These are phyloP conservation scores for Cirrhinus molitorella DNA, from an alignment of 2,797 vertebrate genomes.

Conservation along the genomic window DNA sequence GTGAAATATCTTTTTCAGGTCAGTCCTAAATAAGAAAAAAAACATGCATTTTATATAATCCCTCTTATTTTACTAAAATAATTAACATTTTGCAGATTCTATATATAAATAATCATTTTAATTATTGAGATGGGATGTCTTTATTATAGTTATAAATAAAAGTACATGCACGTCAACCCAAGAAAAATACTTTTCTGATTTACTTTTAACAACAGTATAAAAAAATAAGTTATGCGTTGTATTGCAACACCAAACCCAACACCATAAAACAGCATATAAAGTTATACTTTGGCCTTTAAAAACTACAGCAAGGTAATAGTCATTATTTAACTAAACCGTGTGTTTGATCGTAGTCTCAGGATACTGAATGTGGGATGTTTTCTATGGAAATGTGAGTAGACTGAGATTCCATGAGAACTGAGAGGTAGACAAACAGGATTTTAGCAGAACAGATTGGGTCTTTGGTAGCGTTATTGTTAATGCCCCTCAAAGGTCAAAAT, in stretches of 20 bases:
- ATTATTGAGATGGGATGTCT: neutral
- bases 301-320: slow-evolving; percentile 34
- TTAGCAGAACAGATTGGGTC: slow-evolving; percentile 7
- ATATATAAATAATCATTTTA: too few relatives aligned
- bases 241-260: slow-evolving; percentile 43
- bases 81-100: too few relatives aligned
- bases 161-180: neutral
- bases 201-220: slow-evolving; percentile 43
- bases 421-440: slow-evolving; percentile 18
- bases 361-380: slow-evolving; percentile 8
- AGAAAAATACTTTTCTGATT: slow-evolving; percentile 36
- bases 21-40: too few relatives aligned
- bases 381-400: neutral
- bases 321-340: neutral
- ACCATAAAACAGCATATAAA: slow-evolving; percentile 47
- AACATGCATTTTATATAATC: too few relatives aligned
- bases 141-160: slow-evolving; percentile 32
- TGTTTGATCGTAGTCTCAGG: neutral
- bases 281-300: slow-evolving; percentile 54
- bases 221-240: slow-evolving; percentile 63
- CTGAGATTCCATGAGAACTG: slow-evolving; percentile 6
- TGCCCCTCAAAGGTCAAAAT: slow-evolving; percentile 79
- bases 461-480: slow-evolving; percentile 45
- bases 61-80: too few relatives aligned
- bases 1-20: too few relatives aligned